These are phyloP conservation scores for Drosophila sproati DNA, from an alignment of 1,140 invertebrate species.

Conservation along the genomic window DNA sequence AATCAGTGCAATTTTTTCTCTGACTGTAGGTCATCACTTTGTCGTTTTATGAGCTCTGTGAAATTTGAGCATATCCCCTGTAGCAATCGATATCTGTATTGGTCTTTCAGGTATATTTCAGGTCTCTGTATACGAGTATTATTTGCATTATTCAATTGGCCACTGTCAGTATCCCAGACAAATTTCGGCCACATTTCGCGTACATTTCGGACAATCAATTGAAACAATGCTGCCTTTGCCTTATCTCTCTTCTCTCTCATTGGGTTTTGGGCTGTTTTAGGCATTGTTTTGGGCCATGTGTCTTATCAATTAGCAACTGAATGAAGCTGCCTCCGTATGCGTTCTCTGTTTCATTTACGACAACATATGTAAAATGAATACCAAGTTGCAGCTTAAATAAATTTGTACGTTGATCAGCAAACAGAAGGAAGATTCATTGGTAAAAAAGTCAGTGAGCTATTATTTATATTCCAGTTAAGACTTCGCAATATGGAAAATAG, in stretches of 20 bases:
- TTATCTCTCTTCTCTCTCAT: constrained; percentile 2
- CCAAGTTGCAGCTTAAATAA: too few relatives aligned
- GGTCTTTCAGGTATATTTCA: constrained; percentile 17
- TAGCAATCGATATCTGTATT: constrained; percentile 72
- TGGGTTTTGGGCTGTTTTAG: constrained; percentile 19
- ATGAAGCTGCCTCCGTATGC: constrained; percentile 2
- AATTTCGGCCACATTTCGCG: background rate
- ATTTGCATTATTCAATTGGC: constrained; percentile 75
- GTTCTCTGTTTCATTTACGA: background rate
- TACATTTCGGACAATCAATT: background rate
- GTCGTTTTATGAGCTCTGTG: background rate
- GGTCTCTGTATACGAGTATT: constrained; percentile 30
- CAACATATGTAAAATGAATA: too few relatives aligned
- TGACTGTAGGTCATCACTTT: too few relatives aligned
- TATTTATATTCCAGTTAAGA: too few relatives aligned
- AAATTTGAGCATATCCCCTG: constrained; percentile 48
- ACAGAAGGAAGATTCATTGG: too few relatives aligned
- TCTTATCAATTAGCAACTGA: constrained; percentile 43
- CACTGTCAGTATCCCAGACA: constrained; percentile 37
- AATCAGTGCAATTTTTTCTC: too few relatives aligned
- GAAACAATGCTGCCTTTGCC: constrained; percentile 12
- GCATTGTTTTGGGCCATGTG: constrained; percentile 14
- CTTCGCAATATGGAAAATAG: too few relatives aligned
- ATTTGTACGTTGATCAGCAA: too few relatives aligned
- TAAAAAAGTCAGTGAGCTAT: too few relatives aligned